Evolutionary conservation across 1,140 invertebrate genomes (phyloP).

Genomic region (Neelides sp.): DNA sequence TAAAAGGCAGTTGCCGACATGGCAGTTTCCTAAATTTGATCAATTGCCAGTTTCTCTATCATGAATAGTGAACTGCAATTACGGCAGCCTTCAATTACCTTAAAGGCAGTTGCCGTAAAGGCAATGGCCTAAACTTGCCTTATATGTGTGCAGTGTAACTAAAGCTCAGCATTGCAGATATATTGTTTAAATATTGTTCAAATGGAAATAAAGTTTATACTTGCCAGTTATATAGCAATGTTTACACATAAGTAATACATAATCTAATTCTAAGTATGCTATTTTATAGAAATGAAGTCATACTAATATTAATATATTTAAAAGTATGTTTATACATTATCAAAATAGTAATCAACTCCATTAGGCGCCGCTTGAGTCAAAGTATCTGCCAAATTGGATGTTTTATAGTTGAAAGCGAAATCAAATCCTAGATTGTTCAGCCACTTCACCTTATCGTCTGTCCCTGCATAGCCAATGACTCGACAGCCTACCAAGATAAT

Average conservation of each 20-base stretch:
- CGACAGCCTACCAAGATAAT: constrained; percentile 36
- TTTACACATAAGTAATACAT: background rate
- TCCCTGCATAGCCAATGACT: constrained; percentile 38
- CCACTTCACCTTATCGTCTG: constrained; percentile 37
- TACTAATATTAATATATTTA: background rate
- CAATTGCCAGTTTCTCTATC: no score
- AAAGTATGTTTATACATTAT: constrained; percentile 33
- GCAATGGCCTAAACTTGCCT: no score
- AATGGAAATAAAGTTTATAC: background rate
- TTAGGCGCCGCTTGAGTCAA: constrained; percentile 35
- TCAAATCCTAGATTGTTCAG: constrained; percentile 37
- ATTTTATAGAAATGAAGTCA: background rate
- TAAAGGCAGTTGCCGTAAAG: no score
- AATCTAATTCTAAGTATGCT: background rate
- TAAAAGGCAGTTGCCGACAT: no score
- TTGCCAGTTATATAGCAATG: no score
- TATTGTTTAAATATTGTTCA: background rate
- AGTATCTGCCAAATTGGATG: constrained; percentile 30
- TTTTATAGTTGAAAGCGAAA: constrained; percentile 39
- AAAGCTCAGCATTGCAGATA: no score
- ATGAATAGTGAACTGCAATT: no score
- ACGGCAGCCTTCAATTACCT: no score
- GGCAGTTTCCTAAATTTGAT: no score
- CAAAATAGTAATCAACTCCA: constrained; percentile 37
- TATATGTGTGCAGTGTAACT: no score